Percentiles rank a stretch among this genome's conserved stretches.
Evolutionary conservation across 2,797 vertebrate species (phyloP).

Genomic region (Glyptemys insculpta): DNA sequence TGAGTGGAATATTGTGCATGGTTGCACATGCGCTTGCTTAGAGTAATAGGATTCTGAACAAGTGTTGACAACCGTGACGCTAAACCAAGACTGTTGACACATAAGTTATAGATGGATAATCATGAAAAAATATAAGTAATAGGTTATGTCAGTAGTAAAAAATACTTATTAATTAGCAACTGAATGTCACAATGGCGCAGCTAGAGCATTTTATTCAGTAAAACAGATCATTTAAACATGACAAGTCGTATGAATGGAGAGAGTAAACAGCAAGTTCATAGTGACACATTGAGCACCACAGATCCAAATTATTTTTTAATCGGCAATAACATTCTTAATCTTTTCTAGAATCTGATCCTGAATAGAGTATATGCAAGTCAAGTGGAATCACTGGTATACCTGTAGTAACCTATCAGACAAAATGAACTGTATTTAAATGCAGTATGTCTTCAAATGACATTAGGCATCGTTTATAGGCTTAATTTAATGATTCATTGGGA

Average conservation of each 20-base stretch:
- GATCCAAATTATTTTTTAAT: not conserved
- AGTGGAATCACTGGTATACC: not conserved
- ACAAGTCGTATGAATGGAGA: not conserved
- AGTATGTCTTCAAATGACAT: not conserved
- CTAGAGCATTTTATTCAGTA: not conserved
- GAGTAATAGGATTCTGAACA: not conserved
- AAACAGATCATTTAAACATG: not conserved
- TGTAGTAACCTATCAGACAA: not conserved
- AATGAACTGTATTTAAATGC: not conserved
- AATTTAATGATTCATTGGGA: not conserved
- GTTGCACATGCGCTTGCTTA: not conserved
- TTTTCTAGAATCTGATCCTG: not conserved
- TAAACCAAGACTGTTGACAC: not conserved
- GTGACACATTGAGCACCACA: not conserved
- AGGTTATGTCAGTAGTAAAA: not conserved
- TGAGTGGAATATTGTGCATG: not conserved
- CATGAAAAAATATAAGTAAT: not conserved
- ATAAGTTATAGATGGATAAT: slow-evolving; percentile 6
- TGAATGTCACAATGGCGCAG: not conserved
- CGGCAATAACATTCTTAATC: not conserved
- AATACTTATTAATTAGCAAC: not conserved
- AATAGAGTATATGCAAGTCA: not conserved
- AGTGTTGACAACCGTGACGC: not conserved
- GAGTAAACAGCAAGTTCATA: not conserved
- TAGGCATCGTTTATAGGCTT: not conserved